These are phyloP conservation scores for Drosophila bifasciata DNA, from an alignment of 1,140 invertebrate species.

Conservation along the genomic window DNA sequence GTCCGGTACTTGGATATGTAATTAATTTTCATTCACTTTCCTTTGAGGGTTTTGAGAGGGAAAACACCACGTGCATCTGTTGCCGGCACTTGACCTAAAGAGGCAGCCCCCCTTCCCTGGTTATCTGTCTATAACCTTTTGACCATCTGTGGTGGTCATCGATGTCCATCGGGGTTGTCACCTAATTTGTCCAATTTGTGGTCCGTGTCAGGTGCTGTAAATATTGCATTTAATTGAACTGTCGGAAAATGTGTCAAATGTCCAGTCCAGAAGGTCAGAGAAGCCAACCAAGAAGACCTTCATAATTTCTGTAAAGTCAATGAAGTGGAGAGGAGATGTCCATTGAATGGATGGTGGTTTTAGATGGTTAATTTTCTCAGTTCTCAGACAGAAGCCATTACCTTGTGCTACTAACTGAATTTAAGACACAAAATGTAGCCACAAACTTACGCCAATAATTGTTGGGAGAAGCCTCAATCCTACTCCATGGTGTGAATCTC, in stretches of 20 bases:
- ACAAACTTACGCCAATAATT: neutral
- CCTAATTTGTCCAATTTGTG: conserved; percentile 74
- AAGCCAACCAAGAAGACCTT: conserved; percentile 7
- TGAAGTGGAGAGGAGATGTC: conserved; percentile 25
- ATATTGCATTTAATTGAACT: conserved; percentile 80
- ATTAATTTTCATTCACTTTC: conserved; percentile 68
- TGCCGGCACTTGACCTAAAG: conserved; percentile 28
- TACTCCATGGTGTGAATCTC: too few species aligned
- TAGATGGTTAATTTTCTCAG: too few species aligned
- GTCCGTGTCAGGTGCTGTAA: conserved; percentile 73
- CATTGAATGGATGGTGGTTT: too few species aligned
- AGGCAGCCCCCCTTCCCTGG: conserved; percentile 27
- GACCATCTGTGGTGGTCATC: conserved; percentile 41
- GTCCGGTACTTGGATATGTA: conserved; percentile 28
- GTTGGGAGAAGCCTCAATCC: neutral
- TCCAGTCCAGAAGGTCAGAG: conserved; percentile 3
- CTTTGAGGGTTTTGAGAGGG: conserved; percentile 3
- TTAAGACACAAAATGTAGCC: too few species aligned
- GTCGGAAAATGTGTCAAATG: conserved; percentile 38
- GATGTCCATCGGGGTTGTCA: conserved; percentile 32
- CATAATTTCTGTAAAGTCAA: conserved; percentile 42
- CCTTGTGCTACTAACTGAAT: neutral
- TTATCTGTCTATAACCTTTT: conserved; percentile 16
- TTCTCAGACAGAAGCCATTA: neutral
- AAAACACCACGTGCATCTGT: conserved; percentile 42